Evolutionary conservation across 2,797 vertebrate genomes (phyloP).

Genomic region (Acrocephalus scirpaceus): DNA sequence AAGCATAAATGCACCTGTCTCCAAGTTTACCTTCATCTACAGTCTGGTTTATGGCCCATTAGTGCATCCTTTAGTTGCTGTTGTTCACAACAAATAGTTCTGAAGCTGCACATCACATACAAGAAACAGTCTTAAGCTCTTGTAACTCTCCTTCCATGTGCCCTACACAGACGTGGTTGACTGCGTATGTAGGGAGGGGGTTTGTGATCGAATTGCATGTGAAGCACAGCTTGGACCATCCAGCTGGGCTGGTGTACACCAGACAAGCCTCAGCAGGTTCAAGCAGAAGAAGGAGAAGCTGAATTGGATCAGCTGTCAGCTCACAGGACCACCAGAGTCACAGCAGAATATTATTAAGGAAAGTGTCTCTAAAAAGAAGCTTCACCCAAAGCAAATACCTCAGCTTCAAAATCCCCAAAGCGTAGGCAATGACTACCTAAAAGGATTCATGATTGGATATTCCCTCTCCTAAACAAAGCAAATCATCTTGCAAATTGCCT

Average conservation of each 20-base stretch:
- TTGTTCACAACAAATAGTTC: not conserved
- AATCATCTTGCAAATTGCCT: not conserved
- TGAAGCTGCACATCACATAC: not conserved
- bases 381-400: not conserved
- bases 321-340: not conserved
- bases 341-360: not conserved
- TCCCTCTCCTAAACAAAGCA: not conserved
- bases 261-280: not conserved
- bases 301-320: not conserved
- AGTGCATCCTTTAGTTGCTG: not conserved
- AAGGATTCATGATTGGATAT: not conserved
- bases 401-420: not conserved
- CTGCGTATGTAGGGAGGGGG: accelerated
- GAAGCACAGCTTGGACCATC: not conserved
- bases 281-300: not conserved
- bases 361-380: not conserved
- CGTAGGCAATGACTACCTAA: not conserved
- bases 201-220: not conserved
- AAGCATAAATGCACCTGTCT: not conserved
- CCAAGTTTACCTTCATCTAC: not conserved
- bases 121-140: not conserved
- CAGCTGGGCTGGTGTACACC: not conserved
- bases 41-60: not conserved
- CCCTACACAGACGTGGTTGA: not conserved
- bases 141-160: not conserved